Base-by-base conservation (phyloP, 1,140 invertebrate species). In the Alviniconcha marisindica region DNA sequence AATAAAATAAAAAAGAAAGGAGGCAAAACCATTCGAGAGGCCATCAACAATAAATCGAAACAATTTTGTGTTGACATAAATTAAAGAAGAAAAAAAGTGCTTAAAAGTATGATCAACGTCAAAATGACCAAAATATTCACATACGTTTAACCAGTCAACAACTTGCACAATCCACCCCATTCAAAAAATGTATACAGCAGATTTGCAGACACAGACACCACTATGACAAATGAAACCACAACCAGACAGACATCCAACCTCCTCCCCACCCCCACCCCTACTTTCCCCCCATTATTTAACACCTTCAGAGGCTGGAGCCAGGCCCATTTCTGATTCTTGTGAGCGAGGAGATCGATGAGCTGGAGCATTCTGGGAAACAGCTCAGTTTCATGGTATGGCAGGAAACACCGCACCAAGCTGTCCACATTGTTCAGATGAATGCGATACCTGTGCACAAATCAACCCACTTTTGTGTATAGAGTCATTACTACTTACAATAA, bases 371-470 rank as follows among this genome's bases (percentile, higher is more conserved):
- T 94, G 0, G 96, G 95, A 94, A 99, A 99, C 77, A 96, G 96
- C 84, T 96, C 96, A 28, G 97, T 97, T 88, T 98, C 96, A 93
- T 98, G 97, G 91, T 98, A 99, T 0, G 98, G 98, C 63, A 99
- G 91, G 78, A 97, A 96, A 60, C 97, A 93, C 84, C 95, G 94
- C 84, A 99, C 93, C 51, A 98, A 95, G 0, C 96, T 95, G 90
- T 96, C 95, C 81, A 95, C 95, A 90, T 99, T 99, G 90, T 96
- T 99, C 76, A 96, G 94, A 89, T 99, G 96, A 84, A 99, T 96
- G 73, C 96, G 95, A 92, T 96, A 99, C 88, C 97, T 95, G 85
- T 28, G n/a, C n/a, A n/a, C n/a, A n/a, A n/a, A n/a, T n/a, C n/a
- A n/a, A n/a, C n/a, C n/a, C n/a, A n/a, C n/a, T n/a, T n/a, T n/a